A percentile compares a stretch with the other conserved stretches of the same genome.
phyloP scores from a whole-genome alignment of 2,113 vertebrate genomes.

The Oreochromis niloticus region DNA sequence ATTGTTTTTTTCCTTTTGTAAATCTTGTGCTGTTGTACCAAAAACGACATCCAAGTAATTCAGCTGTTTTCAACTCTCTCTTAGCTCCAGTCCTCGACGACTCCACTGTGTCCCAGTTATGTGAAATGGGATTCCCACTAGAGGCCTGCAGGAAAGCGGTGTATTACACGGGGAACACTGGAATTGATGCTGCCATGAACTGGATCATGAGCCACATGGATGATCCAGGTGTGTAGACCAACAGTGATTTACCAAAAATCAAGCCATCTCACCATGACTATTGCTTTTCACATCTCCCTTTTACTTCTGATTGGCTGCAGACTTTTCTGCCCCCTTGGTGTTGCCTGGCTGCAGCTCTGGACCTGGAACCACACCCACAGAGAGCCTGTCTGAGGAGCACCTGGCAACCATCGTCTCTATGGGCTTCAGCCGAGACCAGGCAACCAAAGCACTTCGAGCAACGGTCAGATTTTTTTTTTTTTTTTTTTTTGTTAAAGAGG shows the following conservation, averaged over 20 bases:
- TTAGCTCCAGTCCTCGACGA: slow-evolving; percentile 94
- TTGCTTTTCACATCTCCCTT: not conserved
- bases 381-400: slow-evolving; percentile 89
- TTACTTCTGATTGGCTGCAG: slow-evolving; percentile 65
- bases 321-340: slow-evolving; percentile 90
- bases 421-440: slow-evolving; percentile 98
- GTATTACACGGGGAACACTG: slow-evolving; percentile 95
- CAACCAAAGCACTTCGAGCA: slow-evolving; percentile 89
- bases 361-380: slow-evolving; percentile 76
- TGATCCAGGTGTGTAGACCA: slow-evolving; percentile 82
- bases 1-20: not conserved
- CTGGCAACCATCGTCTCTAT: slow-evolving; percentile 96
- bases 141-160: slow-evolving; percentile 97
- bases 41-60: not conserved
- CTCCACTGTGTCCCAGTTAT: slow-evolving; percentile 90
- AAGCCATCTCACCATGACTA: not conserved
- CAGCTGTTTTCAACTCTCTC: not conserved
- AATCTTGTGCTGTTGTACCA: not conserved
- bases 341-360: slow-evolving; percentile 86
- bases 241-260: not conserved
- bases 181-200: slow-evolving; percentile 94
- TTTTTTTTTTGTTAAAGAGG: not conserved
- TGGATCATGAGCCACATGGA: slow-evolving; percentile 99
- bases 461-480: slow-evolving; percentile 73
- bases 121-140: slow-evolving; percentile 97